Evolutionary conservation across 35 echinoderm and acorn worm genomes (phyloP), one percentile per base, ranked within the genome.

Genomic region (Lytechinus variegatus): DNA sequence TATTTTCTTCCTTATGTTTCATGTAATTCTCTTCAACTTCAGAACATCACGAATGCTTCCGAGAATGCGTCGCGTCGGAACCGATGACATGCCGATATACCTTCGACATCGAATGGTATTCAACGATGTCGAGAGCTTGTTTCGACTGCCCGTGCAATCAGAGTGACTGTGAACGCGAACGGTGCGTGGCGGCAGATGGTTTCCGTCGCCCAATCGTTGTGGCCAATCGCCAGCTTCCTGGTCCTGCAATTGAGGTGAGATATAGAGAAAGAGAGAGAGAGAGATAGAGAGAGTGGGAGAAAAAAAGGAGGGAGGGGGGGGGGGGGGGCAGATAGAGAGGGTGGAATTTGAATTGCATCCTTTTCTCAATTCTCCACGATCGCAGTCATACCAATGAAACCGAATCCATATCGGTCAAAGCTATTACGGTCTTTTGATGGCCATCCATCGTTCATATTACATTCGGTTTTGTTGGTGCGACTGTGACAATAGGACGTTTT

Each of bases 41-140:
- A 90, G 88, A 21, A 57, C 4, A 12, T 19, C 92, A 93, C 54
- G n/a, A 54, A 16, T 93, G 92, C n/a, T 57, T 93, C 5, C 92
- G 92, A 53, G 55, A 93, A 33, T 93, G 92, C 24, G 27, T 3
- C 13, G 27, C 54, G 11, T 14, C 52, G 29, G 54, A 27, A 6
- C 92, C 92, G 55, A 54, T 93, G 52, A 33, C 53, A 9, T 97
- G 97, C 55, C 61, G 87, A 4, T 97, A 97, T 44, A 87, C 96
- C 7, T 99, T 99, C 28, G 71, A 79, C 14, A 94, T 97, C 11
- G 96, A 99, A 71, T 99, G 98, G 98, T 99, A 96, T 55, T 97
- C 95, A 27, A 54, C 95, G 51, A 97, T 99, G 98, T 97, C 96
- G 0, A 97, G 92, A 54, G 98, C 98, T 8, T 99, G 98, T 55